phyloP scores from a whole-genome alignment of 2,888 invertebrate species.

The Daptonema setosum region DNA sequence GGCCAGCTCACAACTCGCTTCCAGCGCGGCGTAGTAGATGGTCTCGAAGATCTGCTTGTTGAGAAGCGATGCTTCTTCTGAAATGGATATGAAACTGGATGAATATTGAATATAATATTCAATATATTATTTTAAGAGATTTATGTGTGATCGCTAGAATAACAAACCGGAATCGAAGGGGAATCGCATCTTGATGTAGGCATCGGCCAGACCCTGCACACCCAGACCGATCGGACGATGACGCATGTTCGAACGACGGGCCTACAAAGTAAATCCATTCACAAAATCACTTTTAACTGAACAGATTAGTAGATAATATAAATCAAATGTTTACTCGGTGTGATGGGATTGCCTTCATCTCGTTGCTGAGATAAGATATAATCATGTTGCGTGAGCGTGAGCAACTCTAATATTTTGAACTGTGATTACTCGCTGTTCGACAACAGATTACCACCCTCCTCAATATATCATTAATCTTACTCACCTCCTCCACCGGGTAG shows the following conservation, averaged over 20 bases:
- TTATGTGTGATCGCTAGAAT: no score
- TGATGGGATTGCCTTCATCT: no score
- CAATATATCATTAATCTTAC: not conserved
- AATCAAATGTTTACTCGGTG: no score
- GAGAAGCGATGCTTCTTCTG: conserved; percentile 54
- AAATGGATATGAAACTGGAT: conserved; percentile 73
- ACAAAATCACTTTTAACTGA: not conserved
- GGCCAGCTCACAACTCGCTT: conserved; percentile 81
- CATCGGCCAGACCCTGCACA: conserved; percentile 87
- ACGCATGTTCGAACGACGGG: conserved; percentile 53
- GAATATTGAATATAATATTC: no score
- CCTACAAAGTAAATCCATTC: conserved; percentile 24
- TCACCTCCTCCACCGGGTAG: conserved; percentile 76
- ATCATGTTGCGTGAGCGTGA: no score
- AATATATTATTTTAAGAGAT: no score
- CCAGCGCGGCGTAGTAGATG: conserved; percentile 82
- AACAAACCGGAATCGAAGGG: no score
- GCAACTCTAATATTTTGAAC: no score
- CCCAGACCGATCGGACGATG: conserved; percentile 57
- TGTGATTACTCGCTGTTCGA: no score
- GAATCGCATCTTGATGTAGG: conserved; percentile 51
- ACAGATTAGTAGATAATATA: not conserved
- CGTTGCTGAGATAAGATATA: no score
- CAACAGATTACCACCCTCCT: no score
- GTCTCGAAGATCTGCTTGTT: conserved; percentile 95